phyloP scores from a whole-genome alignment of 2,113 vertebrate genomes.

The Phrynosoma platyrhinos region DNA sequence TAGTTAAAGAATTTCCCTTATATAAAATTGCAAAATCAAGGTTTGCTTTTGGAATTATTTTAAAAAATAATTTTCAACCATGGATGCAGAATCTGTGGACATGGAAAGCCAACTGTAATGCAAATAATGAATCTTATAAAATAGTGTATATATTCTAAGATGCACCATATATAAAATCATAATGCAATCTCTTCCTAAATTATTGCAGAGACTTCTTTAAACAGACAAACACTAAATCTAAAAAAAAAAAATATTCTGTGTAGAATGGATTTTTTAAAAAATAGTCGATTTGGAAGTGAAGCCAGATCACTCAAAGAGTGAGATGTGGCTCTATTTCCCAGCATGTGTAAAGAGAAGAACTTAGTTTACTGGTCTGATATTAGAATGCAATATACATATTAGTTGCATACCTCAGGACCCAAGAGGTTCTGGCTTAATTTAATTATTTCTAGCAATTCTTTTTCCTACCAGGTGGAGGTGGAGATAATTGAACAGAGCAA shows the following conservation, averaged over 20 bases:
- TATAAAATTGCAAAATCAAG: too few relatives aligned
- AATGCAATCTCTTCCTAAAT: neutral
- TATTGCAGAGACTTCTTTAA: neutral
- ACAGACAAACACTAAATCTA: neutral
- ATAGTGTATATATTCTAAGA: neutral
- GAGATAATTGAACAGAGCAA: neutral
- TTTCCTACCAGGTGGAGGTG: neutral
- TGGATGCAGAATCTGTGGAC: too few relatives aligned
- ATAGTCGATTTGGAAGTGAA: neutral
- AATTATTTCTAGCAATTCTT: neutral
- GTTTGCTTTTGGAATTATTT: too few relatives aligned
- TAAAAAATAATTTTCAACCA: too few relatives aligned
- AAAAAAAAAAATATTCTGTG: neutral
- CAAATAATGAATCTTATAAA: too few relatives aligned
- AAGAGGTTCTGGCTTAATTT: neutral
- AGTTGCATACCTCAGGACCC: too few relatives aligned
- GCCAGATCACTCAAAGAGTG: neutral
- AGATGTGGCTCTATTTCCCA: neutral
- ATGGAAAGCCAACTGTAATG: too few relatives aligned
- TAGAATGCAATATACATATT: too few relatives aligned
- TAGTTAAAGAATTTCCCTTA: too few relatives aligned
- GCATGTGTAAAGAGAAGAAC: neutral
- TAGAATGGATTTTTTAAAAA: neutral
- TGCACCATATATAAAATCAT: neutral
- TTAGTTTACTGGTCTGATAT: neutral